Evolutionary conservation across 2,113 vertebrate genomes (phyloP).

Genomic region (Australoheros scitulus): DNA sequence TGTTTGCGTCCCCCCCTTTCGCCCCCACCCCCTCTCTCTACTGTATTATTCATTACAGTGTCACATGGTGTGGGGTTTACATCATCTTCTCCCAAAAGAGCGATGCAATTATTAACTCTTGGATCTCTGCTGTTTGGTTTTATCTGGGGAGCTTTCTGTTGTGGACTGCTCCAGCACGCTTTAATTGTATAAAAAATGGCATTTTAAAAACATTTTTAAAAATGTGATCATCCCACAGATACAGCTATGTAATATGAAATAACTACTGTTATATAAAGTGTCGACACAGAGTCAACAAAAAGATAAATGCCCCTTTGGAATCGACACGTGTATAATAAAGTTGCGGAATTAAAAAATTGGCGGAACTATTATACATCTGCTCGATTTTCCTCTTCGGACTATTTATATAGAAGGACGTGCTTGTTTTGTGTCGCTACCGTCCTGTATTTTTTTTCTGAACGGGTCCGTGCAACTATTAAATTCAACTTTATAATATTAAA

Average conservation of each 20-base stretch:
- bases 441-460: no score
- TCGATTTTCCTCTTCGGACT: constrained; percentile 52
- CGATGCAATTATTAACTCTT: constrained; percentile 78
- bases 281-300: neutral
- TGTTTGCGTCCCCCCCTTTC: constrained; percentile 34
- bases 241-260: neutral
- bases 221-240: neutral
- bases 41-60: constrained; percentile 84
- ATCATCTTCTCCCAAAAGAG: constrained; percentile 86
- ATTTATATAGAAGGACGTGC: constrained; percentile 47
- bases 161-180: neutral
- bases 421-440: neutral
- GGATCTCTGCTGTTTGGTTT: constrained; percentile 50
- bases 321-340: constrained; percentile 26
- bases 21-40: constrained; percentile 47
- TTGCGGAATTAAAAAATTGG: constrained; percentile 60
- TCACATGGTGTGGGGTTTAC: constrained; percentile 87
- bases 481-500: neutral
- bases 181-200: neutral
- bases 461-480: accelerated
- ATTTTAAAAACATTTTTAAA: neutral
- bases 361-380: constrained; percentile 41
- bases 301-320: no score
- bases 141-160: constrained; percentile 47
- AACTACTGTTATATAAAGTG: neutral